phyloP scores from a whole-genome alignment of 2,113 vertebrate species.

The Polyodon spathula region DNA sequence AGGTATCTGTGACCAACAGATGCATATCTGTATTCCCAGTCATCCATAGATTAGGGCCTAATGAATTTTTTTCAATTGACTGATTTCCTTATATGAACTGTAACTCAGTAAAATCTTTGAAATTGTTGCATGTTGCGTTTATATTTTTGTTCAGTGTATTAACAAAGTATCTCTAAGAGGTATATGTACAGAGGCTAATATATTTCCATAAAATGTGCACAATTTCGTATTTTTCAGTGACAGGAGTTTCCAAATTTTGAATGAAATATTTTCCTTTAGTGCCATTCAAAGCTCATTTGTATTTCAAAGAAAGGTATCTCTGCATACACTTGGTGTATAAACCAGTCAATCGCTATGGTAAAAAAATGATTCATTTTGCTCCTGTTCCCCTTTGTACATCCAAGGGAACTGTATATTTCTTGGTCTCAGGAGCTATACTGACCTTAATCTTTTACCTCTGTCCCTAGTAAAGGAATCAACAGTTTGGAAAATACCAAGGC shows the following conservation, averaged over 20 bases:
- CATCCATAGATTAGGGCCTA: too few relatives aligned
- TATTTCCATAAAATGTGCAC: constrained; percentile 15
- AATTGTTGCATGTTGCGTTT: too few relatives aligned
- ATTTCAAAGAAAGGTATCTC: constrained; percentile 29
- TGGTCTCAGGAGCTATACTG: constrained; percentile 16
- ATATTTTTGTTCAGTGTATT: too few relatives aligned
- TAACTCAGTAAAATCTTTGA: too few relatives aligned
- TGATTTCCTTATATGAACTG: too few relatives aligned
- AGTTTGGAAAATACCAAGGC: constrained; percentile 6
- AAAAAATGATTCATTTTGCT: constrained; percentile 24
- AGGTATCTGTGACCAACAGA: too few relatives aligned
- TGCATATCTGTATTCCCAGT: too few relatives aligned
- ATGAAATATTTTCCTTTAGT: constrained; percentile 26
- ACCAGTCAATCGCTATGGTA: constrained; percentile 22
- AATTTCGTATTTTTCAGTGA: constrained; percentile 12
- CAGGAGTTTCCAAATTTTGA: constrained; percentile 19
- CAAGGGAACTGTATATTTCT: constrained; percentile 17
- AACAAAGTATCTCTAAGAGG: neutral
- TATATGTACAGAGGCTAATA: constrained; percentile 10
- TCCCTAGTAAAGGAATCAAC: constrained; percentile 12
- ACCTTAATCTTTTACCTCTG: constrained; percentile 20
- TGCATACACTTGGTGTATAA: constrained; percentile 22
- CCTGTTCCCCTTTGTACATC: constrained; percentile 9
- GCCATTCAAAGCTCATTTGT: constrained; percentile 22
- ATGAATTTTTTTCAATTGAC: too few relatives aligned